Base-by-base conservation (phyloP, 2,113 vertebrate genomes). In the Clarias gariepinus region DNA sequence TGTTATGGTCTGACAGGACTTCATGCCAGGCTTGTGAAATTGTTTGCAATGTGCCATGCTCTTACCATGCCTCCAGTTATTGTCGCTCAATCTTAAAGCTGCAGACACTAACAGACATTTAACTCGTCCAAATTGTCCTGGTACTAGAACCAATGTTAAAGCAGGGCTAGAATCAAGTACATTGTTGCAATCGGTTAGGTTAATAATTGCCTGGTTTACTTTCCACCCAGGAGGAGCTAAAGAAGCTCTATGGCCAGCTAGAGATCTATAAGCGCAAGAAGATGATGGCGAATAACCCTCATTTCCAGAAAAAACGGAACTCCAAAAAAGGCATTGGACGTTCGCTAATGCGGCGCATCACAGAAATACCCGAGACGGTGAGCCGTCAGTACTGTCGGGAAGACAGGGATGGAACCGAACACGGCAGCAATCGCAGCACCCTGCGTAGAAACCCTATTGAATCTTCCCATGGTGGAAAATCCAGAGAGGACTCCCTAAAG, bases 221-320 rank as follows among this genome's bases (percentile, higher is more conserved):
- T 87, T 93, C 11, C 87, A 77, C 9, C 36, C 71, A 99, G 98
- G 98, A 99, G 87, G 98, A 99, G 85, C 90, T 99, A 89, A 99
- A 99, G 93, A 99, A 99, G 93, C 95, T 99, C 0, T 99, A 99
- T 0, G 94, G 96, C n/a, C 98, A 99, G 81, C 87, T 99, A 90
- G 98, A 99, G 94, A 96, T 99, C 89, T 99, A 99, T 90, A 99
- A 99, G 92, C 95, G 97, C 86, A 99, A 99, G 92, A 99, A 99
- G 92, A 99, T 99, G 98, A 96, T 99, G 90, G 97, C 98, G 11
- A 99, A 99, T 90, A 99, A 99, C 87, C 98, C 98, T 69, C 98
- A 99, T 91, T 96, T 99, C 9, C 98, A 99, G 95, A 99, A 99
- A 93, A 99, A 99, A 92, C 95, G 98, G 83, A 99, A 97, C 94